Evolutionary conservation across 2,888 invertebrate species (phyloP).

Genomic region (Drosophila maculinotata): DNA sequence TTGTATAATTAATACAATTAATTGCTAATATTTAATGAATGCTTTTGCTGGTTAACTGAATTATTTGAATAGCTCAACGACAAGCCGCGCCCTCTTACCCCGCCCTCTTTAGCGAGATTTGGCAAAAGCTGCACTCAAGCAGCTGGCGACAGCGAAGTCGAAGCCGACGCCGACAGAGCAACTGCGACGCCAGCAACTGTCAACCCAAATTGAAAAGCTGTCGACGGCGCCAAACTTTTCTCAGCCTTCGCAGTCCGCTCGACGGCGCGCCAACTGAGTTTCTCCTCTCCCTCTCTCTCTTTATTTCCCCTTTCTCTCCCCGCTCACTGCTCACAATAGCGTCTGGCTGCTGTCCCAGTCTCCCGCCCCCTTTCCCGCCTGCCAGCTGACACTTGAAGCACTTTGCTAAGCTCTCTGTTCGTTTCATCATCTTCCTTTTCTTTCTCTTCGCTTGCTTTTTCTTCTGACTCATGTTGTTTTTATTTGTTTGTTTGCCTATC

Average conservation of each 20-base stretch:
- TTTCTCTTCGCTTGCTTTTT: constrained; percentile 14
- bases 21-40: constrained; percentile 42
- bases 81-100: neutral
- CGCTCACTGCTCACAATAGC: constrained; percentile 4
- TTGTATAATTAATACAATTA: constrained; percentile 64
- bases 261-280: constrained; percentile 47
- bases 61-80: constrained; percentile 8
- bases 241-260: constrained; percentile 36
- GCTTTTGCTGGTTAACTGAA: constrained; percentile 11
- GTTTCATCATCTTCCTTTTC: constrained; percentile 17
- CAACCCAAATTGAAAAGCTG: constrained; percentile 51
- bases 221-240: constrained; percentile 48
- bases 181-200: constrained; percentile 41
- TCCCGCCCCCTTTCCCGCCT: neutral
- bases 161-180: neutral
- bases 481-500: constrained; percentile 40
- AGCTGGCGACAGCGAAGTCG: neutral
- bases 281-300: constrained; percentile 10
- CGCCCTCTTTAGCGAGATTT: constrained; percentile 4
- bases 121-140: constrained; percentile 13
- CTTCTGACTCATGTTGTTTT: constrained; percentile 43
- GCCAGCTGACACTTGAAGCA: constrained; percentile 28
- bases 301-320: neutral
- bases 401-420: constrained; percentile 33
- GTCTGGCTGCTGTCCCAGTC: constrained; percentile 23